These are phyloP conservation scores for Willisornis vidua DNA, from an alignment of 2,113 vertebrate genomes.

Conservation along the genomic window DNA sequence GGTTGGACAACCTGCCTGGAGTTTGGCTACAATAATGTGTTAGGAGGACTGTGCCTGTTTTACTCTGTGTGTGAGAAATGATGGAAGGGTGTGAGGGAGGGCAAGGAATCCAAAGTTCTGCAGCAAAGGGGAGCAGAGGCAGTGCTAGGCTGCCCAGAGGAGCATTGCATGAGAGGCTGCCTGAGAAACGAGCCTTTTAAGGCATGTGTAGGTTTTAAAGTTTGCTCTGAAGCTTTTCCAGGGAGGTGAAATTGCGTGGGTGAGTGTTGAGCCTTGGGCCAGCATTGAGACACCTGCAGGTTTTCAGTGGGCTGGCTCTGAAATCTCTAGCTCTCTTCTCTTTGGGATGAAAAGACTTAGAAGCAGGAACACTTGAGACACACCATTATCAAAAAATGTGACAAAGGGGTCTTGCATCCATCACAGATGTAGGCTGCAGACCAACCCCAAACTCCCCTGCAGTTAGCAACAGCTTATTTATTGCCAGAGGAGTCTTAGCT, in stretches of 20 bases:
- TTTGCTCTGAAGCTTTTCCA: background rate
- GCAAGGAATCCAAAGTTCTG: background rate
- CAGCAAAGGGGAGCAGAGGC: background rate
- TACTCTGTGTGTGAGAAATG: background rate
- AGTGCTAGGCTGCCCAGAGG: background rate
- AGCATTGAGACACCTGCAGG: background rate
- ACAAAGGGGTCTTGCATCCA: background rate
- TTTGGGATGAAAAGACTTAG: background rate
- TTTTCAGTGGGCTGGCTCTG: background rate
- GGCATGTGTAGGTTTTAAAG: background rate
- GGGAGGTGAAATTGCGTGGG: conserved; percentile 29
- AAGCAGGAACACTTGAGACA: background rate
- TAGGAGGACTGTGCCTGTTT: background rate
- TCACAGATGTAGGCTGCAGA: background rate
- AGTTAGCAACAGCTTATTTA: background rate
- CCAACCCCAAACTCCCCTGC: background rate
- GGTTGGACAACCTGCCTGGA: background rate
- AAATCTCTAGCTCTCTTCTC: background rate
- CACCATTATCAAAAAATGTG: background rate
- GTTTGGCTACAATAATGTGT: background rate
- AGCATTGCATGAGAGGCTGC: background rate
- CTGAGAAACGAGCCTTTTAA: background rate
- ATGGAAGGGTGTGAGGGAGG: background rate
- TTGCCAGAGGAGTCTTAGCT: background rate
- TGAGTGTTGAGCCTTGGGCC: background rate